Percentiles rank a stretch among this genome's conserved stretches.
These are phyloP conservation scores for Orgyia antiqua DNA, from an alignment of 2,888 invertebrate genomes.

Conservation along the genomic window DNA sequence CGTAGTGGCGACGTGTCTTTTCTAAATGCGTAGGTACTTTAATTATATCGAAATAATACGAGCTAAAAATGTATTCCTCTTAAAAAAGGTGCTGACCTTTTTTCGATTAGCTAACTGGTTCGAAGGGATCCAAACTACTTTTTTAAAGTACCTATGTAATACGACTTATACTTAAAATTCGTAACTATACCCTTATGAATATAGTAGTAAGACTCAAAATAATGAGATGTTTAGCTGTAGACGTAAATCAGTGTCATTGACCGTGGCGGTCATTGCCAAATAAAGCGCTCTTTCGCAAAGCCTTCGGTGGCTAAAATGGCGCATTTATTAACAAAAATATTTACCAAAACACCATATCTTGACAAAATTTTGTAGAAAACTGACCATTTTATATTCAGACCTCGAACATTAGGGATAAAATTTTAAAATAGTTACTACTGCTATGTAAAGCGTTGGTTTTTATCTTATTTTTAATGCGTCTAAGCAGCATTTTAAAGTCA, in stretches of 20 bases:
- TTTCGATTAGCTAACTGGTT: too few relatives aligned
- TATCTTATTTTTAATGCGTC: conserved; percentile 9
- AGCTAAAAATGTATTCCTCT: too few relatives aligned
- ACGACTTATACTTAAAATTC: too few relatives aligned
- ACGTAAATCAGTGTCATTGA: conserved; percentile 47
- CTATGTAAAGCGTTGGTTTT: conserved; percentile 1
- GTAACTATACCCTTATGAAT: too few relatives aligned
- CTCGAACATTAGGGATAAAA: conserved; percentile 21
- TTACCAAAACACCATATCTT: conserved; percentile 15
- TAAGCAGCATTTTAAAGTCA: conserved; percentile 55
- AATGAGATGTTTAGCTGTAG: conserved; percentile 9
- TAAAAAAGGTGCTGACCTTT: too few relatives aligned
- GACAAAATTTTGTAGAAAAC: conserved; percentile 25
- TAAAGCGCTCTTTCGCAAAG: conserved; percentile 53
- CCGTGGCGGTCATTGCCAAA: conserved; percentile 73
- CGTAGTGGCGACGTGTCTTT: too few relatives aligned
- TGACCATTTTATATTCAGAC: conserved; percentile 19
- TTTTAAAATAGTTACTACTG: conserved; percentile 4
- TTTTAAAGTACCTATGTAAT: too few relatives aligned
- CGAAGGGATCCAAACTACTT: too few relatives aligned
- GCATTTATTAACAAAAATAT: conserved; percentile 28
- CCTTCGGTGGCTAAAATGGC: conserved; percentile 56
- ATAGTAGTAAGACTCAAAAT: conserved; percentile 26
- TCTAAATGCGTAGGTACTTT: too few relatives aligned
- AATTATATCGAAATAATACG: too few relatives aligned